phyloP scores from a whole-genome alignment of 1,140 invertebrate genomes.

The Elymnias hypermnestra region DNA sequence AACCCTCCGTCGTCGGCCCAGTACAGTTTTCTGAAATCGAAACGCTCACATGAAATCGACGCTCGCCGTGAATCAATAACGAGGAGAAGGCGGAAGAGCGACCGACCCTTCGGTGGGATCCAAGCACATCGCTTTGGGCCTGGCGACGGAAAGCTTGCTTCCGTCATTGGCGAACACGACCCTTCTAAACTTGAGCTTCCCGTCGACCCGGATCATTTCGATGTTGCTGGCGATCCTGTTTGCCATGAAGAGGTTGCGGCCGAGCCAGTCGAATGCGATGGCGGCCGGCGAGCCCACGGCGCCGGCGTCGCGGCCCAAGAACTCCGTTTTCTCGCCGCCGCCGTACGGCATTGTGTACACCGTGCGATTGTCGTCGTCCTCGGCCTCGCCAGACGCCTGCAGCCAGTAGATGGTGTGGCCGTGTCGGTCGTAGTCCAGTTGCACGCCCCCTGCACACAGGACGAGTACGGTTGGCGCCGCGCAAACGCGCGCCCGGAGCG shows the following conservation, averaged over 20 bases:
- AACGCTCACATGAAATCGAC: neutral
- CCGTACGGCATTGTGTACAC: conserved; percentile 90
- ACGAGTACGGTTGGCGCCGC: too few relatives aligned
- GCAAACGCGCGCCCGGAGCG: too few relatives aligned
- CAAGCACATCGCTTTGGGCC: conserved; percentile 90
- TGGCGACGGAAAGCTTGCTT: conserved; percentile 88
- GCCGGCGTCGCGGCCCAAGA: conserved; percentile 86
- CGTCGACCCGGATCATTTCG: conserved; percentile 92
- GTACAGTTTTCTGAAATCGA: conserved; percentile 84
- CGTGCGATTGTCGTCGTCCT: conserved; percentile 86
- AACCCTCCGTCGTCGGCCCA: conserved; percentile 97
- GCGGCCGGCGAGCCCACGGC: conserved; percentile 93
- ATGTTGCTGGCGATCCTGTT: conserved; percentile 95
- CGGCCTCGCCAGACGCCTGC: conserved; percentile 83
- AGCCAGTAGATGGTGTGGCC: conserved; percentile 91
- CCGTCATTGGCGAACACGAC: conserved; percentile 95
- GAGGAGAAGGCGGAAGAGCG: too few relatives aligned
- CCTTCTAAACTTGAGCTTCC: conserved; percentile 88
- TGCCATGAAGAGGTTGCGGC: conserved; percentile 95
- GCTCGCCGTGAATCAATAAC: too few relatives aligned
- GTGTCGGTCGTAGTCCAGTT: conserved; percentile 94
- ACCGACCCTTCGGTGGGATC: conserved; percentile 93
- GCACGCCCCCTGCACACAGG: conserved; percentile 78
- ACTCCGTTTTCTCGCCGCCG: conserved; percentile 91
- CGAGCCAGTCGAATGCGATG: conserved; percentile 97